Base-by-base conservation (phyloP, 2,113 vertebrate genomes). In the Panurus biarmicus region DNA sequence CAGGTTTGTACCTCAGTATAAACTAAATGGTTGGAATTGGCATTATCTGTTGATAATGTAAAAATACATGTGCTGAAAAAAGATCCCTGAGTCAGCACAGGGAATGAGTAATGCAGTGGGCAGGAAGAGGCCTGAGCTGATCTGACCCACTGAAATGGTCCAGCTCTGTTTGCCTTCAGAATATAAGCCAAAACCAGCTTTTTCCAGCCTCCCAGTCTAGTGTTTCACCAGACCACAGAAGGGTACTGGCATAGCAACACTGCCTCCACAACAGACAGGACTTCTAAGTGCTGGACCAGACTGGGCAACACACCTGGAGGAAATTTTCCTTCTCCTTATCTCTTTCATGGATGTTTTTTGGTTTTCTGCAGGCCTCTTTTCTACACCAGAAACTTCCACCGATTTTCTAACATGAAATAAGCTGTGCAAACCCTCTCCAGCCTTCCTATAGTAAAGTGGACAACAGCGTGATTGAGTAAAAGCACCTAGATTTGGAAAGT, bases 211-310 rank as follows among this genome's bases (percentile, higher is more conserved):
- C 22, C n/a, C 7, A 56, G 38, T 33, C 10, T 36, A 35, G 31
- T 6, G 11, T 71, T 87, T 56, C 54, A 57, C 57, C n/a, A 57
- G 36, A 33, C 31, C 20, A 29, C 11, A 35, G 67, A 48, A 74
- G 24, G 16, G 51, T 31, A 21, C 9, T 35, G 40, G 31, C 29
- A 47, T 2, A 5, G 24, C 19, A 62, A 31, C 22, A 11, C n/a
- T 54, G 72, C 29, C 48, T 75, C 25, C 5, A 3, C 26, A 36
- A 11, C 0, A 1, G 12, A 42, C 5, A 20, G n/a, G 10, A 31
- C 6, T 79, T 76, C 31, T 28, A 44, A n/a, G 7, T 7, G 7
- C 22, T 66, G 42, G 31, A 40, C 14, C 25, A 78, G 22, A 7
- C 12, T n/a, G 29, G 31, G 26, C 15, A 58, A 50, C 21, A 47